phyloP scores from a whole-genome alignment of 1,140 invertebrate genomes.

The Pentalonia nigronervosa region DNA sequence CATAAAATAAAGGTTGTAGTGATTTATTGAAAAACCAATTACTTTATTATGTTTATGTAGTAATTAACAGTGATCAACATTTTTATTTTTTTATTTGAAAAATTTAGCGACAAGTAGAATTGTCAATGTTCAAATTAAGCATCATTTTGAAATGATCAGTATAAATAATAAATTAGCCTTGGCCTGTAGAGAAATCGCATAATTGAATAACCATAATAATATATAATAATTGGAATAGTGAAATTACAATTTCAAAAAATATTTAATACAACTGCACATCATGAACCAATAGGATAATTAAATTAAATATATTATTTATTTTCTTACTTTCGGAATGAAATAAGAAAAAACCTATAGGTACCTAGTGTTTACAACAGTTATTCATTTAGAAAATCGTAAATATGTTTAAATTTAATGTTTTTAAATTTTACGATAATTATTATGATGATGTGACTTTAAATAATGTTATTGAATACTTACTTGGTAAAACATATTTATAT shows the following conservation, averaged over 20 bases:
- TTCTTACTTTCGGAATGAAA: neutral
- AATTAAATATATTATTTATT: neutral
- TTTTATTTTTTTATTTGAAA: neutral
- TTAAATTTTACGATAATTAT: neutral
- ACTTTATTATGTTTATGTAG: neutral
- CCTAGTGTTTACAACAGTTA: neutral
- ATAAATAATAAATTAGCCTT: slow-evolving; percentile 30
- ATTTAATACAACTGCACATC: neutral
- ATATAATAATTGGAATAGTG: neutral
- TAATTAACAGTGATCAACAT: neutral
- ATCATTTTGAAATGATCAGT: neutral
- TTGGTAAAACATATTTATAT: neutral
- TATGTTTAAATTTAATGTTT: neutral
- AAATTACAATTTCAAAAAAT: slow-evolving; percentile 14
- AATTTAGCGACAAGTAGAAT: neutral
- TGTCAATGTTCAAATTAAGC: neutral
- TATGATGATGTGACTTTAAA: neutral
- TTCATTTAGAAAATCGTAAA: neutral
- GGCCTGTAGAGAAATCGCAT: neutral
- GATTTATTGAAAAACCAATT: neutral
- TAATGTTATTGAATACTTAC: neutral
- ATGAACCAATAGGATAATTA: neutral
- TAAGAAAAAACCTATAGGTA: neutral
- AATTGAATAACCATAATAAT: slow-evolving; percentile 4
- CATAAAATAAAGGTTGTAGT: neutral